Base-by-base conservation (phyloP, 1,140 invertebrate species). In the Brachionus manjavacas region DNA sequence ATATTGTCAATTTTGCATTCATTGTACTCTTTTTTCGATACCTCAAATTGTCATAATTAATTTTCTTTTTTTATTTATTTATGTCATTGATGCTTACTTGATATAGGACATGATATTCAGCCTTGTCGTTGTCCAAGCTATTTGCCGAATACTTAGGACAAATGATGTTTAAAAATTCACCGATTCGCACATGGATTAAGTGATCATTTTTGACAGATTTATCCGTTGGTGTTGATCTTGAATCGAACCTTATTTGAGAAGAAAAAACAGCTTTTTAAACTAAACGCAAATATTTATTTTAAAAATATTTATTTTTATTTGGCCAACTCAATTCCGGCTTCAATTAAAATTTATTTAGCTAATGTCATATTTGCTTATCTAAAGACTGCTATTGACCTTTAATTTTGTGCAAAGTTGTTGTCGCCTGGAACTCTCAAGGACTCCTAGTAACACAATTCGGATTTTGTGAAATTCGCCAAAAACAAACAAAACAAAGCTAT, bases 91-190 rank as follows among this genome's bases (percentile, higher is more conserved):
- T 7, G 39, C 20, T 74, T 74, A 74, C 72, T 76, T 76, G 41
- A 49, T 49, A 76, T 12, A 76, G 25, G 12, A 28, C 20, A 76
- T 76, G 72, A 49, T 76, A 76, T 28, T 76, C 72, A 12, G 72
- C 16, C 9, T 76, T 70, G 25, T 68, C 25, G n/a, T 68, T 76
- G 11, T 46, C 4, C n/a, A 20, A 23, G 28, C 12, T 76, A 49
- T 46, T 46, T 23, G 46, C 23, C 43, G 43, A 46, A 76, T 76
- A 76, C 23, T 81, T 81, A 16, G 79, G 79, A 4, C 79, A 81
- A 46, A 64, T 64, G 14, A 81, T 81, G 43, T 81, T 81, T 39
- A 81, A 68, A 81, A 81, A 81, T 64, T 81, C 79, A 64, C 79
- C 79, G 35, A 81, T 81, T 81, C 79, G 12, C 23, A 81, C 79